These are phyloP conservation scores for Falco columbarius DNA, from an alignment of 2,797 vertebrate species.

Conservation along the genomic window DNA sequence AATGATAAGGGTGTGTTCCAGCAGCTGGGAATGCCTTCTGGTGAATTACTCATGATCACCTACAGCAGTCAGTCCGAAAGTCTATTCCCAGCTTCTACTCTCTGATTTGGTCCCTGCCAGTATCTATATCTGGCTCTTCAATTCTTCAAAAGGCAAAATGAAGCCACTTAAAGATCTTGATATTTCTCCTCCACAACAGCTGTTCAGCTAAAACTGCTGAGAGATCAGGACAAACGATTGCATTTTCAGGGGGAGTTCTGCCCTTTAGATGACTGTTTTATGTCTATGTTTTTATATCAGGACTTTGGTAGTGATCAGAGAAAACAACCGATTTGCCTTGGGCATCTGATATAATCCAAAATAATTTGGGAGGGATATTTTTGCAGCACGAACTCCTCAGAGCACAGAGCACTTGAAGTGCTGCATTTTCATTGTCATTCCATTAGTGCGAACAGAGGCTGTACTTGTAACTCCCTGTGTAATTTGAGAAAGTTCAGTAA, in stretches of 20 bases:
- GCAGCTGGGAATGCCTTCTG: neutral
- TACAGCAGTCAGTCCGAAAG: neutral
- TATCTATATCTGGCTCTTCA: neutral
- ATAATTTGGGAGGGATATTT: constrained; percentile 37
- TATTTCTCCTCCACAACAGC: neutral
- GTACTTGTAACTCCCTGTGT: constrained; percentile 16
- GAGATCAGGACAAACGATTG: neutral
- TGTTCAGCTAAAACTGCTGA: neutral
- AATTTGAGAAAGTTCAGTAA: constrained; percentile 24
- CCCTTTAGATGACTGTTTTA: neutral
- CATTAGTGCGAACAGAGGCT: neutral
- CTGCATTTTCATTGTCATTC: constrained; percentile 37
- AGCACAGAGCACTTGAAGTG: neutral
- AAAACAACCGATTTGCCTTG: constrained; percentile 9
- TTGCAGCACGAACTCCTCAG: neutral
- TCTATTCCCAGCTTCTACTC: neutral
- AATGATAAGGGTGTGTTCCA: neutral
- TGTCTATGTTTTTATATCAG: neutral
- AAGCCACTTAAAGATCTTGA: neutral
- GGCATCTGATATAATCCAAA: constrained; percentile 5
- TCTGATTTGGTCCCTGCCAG: neutral
- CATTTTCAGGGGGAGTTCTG: neutral
- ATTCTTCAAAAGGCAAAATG: neutral
- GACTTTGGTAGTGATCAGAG: constrained; percentile 26
- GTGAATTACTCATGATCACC: neutral